These are phyloP conservation scores for Odontomachus brunneus DNA, from an alignment of 1,140 invertebrate species.

Conservation along the genomic window DNA sequence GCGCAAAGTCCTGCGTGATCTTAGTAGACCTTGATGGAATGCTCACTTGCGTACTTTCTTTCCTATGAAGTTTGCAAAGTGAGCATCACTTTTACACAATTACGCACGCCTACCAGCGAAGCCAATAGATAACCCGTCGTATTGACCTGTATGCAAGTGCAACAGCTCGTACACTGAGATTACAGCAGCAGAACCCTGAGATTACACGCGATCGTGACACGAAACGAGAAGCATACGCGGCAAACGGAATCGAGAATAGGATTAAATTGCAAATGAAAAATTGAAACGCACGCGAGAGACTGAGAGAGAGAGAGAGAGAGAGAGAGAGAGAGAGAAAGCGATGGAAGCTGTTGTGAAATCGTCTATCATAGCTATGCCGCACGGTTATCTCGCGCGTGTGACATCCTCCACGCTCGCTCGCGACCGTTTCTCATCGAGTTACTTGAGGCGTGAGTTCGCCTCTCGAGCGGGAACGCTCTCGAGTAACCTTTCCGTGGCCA, in stretches of 20 bases:
- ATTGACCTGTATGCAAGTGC: no score
- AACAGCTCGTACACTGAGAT: no score
- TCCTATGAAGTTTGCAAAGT: no score
- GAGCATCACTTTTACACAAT: no score
- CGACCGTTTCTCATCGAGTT: neutral
- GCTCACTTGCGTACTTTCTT: no score
- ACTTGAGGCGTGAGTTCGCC: neutral
- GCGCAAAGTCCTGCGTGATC: no score
- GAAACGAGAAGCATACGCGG: neutral
- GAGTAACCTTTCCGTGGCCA: slow-evolving; percentile 11
- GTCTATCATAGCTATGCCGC: neutral
- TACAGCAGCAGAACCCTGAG: neutral
- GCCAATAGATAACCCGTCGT: no score
- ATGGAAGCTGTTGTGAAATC: neutral
- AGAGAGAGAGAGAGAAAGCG: no score
- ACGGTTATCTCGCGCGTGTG: neutral
- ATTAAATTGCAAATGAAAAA: neutral
- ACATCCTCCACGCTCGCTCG: neutral
- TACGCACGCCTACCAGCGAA: no score
- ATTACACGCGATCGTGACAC: neutral
- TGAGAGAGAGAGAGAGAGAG: no score
- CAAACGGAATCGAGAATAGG: neutral
- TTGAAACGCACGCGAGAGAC: neutral
- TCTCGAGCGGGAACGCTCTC: neutral
- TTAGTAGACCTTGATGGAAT: no score